phyloP scores from a whole-genome alignment of 2,797 vertebrate species.

The Perodicticus potto region DNA sequence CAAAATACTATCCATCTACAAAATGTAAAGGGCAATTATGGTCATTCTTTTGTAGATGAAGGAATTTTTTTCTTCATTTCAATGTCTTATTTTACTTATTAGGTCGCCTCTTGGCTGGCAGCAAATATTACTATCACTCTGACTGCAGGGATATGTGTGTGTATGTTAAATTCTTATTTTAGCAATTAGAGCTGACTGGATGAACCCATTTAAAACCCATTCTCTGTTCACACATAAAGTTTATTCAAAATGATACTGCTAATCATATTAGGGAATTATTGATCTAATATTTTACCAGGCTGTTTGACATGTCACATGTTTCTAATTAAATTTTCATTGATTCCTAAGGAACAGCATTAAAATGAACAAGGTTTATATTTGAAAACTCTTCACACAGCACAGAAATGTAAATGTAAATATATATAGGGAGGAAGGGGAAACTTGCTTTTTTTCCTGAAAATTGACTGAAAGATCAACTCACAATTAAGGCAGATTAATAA shows the following conservation, averaged over 20 bases:
- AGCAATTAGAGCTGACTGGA: constrained; percentile 24
- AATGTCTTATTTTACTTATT: constrained; percentile 25
- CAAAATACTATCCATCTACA: constrained; percentile 22
- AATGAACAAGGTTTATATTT: constrained; percentile 42
- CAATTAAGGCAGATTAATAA: too few relatives aligned
- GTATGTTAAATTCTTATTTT: constrained; percentile 39
- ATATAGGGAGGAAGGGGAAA: too few relatives aligned
- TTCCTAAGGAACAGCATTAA: constrained; percentile 35
- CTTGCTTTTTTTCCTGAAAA: too few relatives aligned
- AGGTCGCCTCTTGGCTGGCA: background rate
- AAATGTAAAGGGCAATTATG: background rate
- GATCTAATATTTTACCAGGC: constrained; percentile 40
- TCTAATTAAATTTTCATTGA: constrained; percentile 62
- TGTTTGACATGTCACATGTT: background rate
- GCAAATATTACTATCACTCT: constrained; percentile 25
- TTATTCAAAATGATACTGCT: constrained; percentile 51
- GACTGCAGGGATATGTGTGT: background rate
- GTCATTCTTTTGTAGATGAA: constrained; percentile 16
- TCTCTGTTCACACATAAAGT: constrained; percentile 37
- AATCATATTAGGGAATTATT: constrained; percentile 42
- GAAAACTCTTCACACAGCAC: background rate
- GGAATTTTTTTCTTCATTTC: constrained; percentile 34
- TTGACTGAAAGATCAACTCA: too few relatives aligned
- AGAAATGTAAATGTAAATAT: constrained; percentile 35
- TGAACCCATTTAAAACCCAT: background rate